These are phyloP conservation scores for Drosophila macrospina DNA, from an alignment of 2,888 invertebrate genomes.

Conservation along the genomic window DNA sequence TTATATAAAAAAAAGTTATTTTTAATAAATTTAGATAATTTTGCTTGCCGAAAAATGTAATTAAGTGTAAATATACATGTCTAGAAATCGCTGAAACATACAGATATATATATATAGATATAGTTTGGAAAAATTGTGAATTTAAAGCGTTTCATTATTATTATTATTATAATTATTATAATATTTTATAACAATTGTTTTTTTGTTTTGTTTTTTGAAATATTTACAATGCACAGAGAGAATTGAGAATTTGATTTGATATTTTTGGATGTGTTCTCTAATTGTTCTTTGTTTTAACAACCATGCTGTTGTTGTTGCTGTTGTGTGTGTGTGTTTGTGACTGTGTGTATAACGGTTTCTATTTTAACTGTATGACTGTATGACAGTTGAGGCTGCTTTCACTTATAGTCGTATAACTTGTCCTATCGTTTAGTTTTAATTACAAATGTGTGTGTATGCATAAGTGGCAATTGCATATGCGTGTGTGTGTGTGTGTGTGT, in stretches of 20 bases:
- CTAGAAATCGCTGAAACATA: constrained; percentile 14
- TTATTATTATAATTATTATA: constrained; percentile 27
- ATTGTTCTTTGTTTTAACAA: background rate
- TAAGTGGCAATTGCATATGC: background rate
- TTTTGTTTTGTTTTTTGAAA: constrained; percentile 18
- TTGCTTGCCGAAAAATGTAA: constrained; percentile 1
- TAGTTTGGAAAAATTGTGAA: constrained; percentile 45
- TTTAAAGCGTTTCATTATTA: constrained; percentile 46
- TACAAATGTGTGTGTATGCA: constrained; percentile 27
- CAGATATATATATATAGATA: constrained; percentile 3
- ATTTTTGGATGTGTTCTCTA: constrained; percentile 21
- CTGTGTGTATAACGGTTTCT: constrained; percentile 46
- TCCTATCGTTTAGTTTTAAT: constrained; percentile 31
- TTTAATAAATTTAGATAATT: constrained; percentile 24
- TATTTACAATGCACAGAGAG: constrained; percentile 51
- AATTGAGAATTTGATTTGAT: constrained; percentile 14
- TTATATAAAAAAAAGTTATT: constrained; percentile 46
- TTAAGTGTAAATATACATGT: constrained; percentile 31
- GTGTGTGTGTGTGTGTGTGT: constrained; percentile 15
- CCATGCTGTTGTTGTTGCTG: background rate
- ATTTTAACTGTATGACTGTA: constrained; percentile 57
- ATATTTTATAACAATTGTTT: constrained; percentile 46
- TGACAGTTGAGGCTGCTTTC: constrained; percentile 54
- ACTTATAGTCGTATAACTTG: constrained; percentile 34
- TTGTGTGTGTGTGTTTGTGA: constrained; percentile 35